Evolutionary conservation across 2,888 invertebrate species (phyloP).

Genomic region (Exephanes ischioxanthus): DNA sequence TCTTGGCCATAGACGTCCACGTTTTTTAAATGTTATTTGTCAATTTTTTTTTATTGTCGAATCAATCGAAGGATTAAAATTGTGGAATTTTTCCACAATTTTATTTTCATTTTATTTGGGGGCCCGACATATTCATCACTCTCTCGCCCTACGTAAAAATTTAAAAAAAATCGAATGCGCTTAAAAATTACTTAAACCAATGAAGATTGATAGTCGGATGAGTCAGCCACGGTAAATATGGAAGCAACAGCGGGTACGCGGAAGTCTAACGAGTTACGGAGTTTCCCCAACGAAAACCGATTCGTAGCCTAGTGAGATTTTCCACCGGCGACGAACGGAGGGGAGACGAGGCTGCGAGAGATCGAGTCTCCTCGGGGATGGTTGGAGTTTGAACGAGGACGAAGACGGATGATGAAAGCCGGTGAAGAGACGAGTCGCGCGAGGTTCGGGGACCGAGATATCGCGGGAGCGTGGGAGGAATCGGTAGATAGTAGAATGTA

Average conservation of each 20-base stretch:
- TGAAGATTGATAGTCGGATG: neutral
- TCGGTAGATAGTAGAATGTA: conserved; percentile 33
- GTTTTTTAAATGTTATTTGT: too few species aligned
- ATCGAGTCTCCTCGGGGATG: neutral
- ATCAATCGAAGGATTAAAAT: too few species aligned
- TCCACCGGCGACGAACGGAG: neutral
- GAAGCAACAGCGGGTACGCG: neutral
- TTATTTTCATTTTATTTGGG: too few species aligned
- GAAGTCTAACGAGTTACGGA: conserved; percentile 6
- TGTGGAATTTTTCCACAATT: too few species aligned
- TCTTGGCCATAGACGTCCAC: too few species aligned
- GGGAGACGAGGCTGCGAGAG: neutral
- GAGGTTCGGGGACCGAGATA: conserved; percentile 48
- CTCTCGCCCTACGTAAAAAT: too few species aligned
- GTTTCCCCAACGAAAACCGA: neutral
- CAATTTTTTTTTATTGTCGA: too few species aligned
- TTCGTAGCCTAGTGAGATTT: neutral
- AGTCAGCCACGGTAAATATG: neutral
- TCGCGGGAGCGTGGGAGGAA: conserved; percentile 27
- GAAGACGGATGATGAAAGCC: conserved; percentile 17
- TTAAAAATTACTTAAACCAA: neutral
- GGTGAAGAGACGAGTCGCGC: conserved; percentile 9
- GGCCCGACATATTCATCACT: neutral
- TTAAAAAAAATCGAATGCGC: neutral
- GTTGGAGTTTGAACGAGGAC: neutral